These are phyloP conservation scores for Drosophila koepferae DNA, from an alignment of 2,888 invertebrate genomes.

Conservation along the genomic window DNA sequence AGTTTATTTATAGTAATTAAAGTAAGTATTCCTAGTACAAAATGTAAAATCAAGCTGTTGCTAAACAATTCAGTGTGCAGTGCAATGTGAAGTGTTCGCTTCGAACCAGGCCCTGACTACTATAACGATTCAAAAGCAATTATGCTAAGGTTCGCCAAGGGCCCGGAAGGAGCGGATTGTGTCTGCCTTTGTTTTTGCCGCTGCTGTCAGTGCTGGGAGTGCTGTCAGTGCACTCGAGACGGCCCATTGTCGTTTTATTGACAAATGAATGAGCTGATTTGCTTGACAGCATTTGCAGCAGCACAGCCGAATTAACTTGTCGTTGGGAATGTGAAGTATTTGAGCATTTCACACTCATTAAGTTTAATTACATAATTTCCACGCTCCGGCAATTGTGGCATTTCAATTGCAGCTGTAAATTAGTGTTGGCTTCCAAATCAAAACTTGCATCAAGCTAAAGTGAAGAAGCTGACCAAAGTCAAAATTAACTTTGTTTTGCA, in stretches of 20 bases:
- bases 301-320: slow-evolving; percentile 37
- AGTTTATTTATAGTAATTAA: not conserved
- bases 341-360: slow-evolving; percentile 74
- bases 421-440: not conserved
- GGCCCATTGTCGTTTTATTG: slow-evolving; percentile 70
- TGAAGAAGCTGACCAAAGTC: too few species aligned
- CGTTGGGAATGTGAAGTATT: slow-evolving; percentile 40
- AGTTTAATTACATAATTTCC: slow-evolving; percentile 72
- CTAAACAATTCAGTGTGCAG: not conserved
- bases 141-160: slow-evolving; percentile 30
- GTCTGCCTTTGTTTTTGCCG: slow-evolving; percentile 14
- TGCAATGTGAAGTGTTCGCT: not conserved
- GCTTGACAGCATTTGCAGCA: slow-evolving; percentile 60
- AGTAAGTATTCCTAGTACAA: not conserved
- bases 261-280: slow-evolving; percentile 74
- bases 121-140: slow-evolving; percentile 64
- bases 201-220: slow-evolving; percentile 20
- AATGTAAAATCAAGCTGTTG: not conserved
- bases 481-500: not conserved
- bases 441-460: not conserved
- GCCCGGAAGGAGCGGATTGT: not conserved
- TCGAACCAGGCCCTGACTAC: slow-evolving; percentile 15
- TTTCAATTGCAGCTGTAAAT: slow-evolving; percentile 21
- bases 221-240: slow-evolving; percentile 41
- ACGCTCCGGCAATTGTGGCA: slow-evolving; percentile 32